Base-by-base conservation (phyloP, 2,888 invertebrate genomes). In the Ochlodes sylvanus region DNA sequence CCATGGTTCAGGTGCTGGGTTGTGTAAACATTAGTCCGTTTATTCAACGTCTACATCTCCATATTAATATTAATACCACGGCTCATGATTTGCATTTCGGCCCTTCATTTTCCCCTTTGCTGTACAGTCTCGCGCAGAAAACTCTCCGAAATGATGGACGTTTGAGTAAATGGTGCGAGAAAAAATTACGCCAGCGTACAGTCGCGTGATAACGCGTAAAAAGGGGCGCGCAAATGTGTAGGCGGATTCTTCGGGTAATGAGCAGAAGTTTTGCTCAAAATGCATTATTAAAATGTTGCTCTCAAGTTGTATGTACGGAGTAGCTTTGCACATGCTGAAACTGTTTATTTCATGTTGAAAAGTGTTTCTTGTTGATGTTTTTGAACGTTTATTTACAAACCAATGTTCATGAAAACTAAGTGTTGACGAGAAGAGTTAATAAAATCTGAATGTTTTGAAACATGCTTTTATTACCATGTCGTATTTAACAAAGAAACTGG, bases 161-260 rank as follows among this genome's bases (percentile, higher is more conserved):
- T 80, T 82, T 74, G 84, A 81, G 88, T 89, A 90, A 92, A 92
- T 92, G 92, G 90, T 77, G 85, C 88, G 92, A 83, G 85, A 87
- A 89, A 55, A 88, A 88, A 88, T 88, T 83, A 83, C 85, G 80
- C 84, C 74, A 77, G 82, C 71, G 76, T 73, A 81, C 84, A 82
- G 75, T 73, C 73, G 76, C 75, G 76, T 79, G 81, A 83, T 85
- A 84, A 84, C 86, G 80, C 76, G 73, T 65, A 55, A 44, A 55
- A 66, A 60, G 50, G 54, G 44, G 17, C 32, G 34, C 7, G n/a
- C 19, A 41, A 63, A 57, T 57, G 34, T 54, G 60, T 42, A 19
- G 19, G 41, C 58, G 58, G 61, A 67, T 61, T 67, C 66, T 61
- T 67, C 54, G 19, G 27, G 17, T 67, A 67, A 67, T 67, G 66